Evolutionary conservation across 37 sponge, comb jelly and placozoan genomes (phyloP), one percentile per base, ranked within the genome.

Genomic region (Oscarella lobularis): DNA sequence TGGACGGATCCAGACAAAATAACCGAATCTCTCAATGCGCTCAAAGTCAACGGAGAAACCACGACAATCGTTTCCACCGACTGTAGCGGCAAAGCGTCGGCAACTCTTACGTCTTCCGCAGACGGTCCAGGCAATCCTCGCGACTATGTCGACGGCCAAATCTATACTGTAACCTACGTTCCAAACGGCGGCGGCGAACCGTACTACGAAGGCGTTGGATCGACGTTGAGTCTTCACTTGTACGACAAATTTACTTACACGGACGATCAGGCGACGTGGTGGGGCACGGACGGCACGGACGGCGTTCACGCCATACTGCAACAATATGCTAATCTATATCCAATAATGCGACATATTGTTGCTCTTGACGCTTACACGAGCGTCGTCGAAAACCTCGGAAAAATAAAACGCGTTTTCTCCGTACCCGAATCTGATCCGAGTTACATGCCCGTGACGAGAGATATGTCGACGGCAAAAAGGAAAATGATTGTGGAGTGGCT

Each of bases 361-460:
- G 40, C 79, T 33, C 39, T 88, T 20, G 66, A 78, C 41, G 37
- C 76, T 31, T 88, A 79, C 70, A 36, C 33, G 0, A 68, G 73
- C 48, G 83, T 85, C 0, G 79, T 67, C 2, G 38, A 82, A 1
- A 79, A 83, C 79, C 55, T 83, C 6, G 55, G 68, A 9, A n/a
- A 75, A 3, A 35, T 81, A 3, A 76, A 75, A 54, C 14, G 33
- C 38, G 1, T 67, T 32, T 55, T 87, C 55, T 65, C 40, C 0
- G 65, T 76, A 30, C 73, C 79, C 31, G 39, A 76, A 20, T 76
- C 81, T 35, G 55, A 81, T 39, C 80, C 89, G 3, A 39, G 74
- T 39, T 82, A 85, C 76, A 88, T 88, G 89, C 89, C 89, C 34
- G 74, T 48, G 2, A 79, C 89, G 5, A 78, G 89, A 41, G 85